Conservation (phyloP, 2,888 invertebrate species). For the Plagodis dolabraria region DNA sequence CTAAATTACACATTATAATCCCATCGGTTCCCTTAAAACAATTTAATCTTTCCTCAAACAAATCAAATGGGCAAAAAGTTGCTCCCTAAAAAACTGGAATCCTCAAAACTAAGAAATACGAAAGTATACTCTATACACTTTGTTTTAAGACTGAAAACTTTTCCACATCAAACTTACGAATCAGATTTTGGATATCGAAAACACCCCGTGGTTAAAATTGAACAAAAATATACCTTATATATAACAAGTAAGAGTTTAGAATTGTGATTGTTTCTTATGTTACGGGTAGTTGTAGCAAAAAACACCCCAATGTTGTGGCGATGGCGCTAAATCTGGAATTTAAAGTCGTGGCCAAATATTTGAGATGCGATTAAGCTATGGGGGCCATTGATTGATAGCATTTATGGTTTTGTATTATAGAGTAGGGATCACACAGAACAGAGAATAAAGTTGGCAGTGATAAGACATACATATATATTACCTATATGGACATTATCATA, state of each 20-base stretch:
- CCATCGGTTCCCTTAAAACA: constrained; percentile 36
- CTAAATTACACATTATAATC: constrained; percentile 31
- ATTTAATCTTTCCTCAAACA: constrained; percentile 39
- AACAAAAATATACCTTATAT: background rate
- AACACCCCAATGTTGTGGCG: constrained; percentile 29
- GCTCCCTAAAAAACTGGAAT: constrained; percentile 18
- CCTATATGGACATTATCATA: too few relatives aligned
- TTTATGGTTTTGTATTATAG: constrained; percentile 56
- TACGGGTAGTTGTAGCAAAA: constrained; percentile 36
- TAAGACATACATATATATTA: too few relatives aligned
- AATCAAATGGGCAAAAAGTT: constrained; percentile 31
- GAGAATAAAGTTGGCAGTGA: too few relatives aligned
- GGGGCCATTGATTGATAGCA: constrained; percentile 71
- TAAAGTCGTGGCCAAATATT: constrained; percentile 72
- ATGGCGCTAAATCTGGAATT: constrained; percentile 68
- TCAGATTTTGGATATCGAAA: too few relatives aligned
- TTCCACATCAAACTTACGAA: background rate
- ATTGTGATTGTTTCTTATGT: background rate
- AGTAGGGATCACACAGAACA: constrained; percentile 37
- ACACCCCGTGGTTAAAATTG: background rate
- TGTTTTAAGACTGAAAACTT: constrained; percentile 1
- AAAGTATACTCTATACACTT: background rate
- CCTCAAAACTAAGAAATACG: background rate
- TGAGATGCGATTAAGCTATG: constrained; percentile 72
- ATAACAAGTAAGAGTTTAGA: too few relatives aligned